Conservation (phyloP, 2,797 vertebrate genomes). For the Erpetoichthys calabaricus region DNA sequence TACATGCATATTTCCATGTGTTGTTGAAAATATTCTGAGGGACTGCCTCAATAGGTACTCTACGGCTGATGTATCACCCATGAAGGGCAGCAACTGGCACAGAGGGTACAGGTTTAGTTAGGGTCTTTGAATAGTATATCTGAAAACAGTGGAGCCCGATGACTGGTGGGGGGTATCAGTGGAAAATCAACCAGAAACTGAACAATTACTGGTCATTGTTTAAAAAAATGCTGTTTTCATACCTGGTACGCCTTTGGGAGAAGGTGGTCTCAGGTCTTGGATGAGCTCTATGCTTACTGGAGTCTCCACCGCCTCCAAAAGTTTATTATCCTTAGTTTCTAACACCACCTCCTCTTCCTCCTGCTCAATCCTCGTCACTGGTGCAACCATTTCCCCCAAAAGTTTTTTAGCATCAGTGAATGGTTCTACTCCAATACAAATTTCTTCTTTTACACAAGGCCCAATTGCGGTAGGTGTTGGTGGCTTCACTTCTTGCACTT, state of each 20-base stretch:
- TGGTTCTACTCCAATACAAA: not conserved
- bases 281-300: slow-evolving; percentile 31
- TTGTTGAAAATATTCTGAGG: too few relatives aligned
- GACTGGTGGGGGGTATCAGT: too few relatives aligned
- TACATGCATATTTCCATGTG: too few relatives aligned
- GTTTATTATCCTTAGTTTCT: slow-evolving; percentile 15
- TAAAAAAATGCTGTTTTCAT: slow-evolving; percentile 9
- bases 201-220: too few relatives aligned
- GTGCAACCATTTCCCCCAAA: slow-evolving; percentile 18
- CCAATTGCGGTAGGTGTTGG: slow-evolving; percentile 20
- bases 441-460: slow-evolving; percentile 28
- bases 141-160: too few relatives aligned
- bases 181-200: too few relatives aligned
- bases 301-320: slow-evolving; percentile 29
- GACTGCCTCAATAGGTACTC: too few relatives aligned
- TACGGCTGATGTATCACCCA: too few relatives aligned
- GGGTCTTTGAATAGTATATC: too few relatives aligned
- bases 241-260: slow-evolving; percentile 52
- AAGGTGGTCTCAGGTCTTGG: slow-evolving; percentile 38
- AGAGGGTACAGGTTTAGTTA: too few relatives aligned
- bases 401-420: too few relatives aligned
- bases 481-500: slow-evolving; percentile 26
- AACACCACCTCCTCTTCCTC: slow-evolving; percentile 23
- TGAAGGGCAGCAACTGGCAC: too few relatives aligned
- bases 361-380: slow-evolving; percentile 26